Conservation (phyloP, 2,113 vertebrate genomes). For the Ictalurus punctatus region DNA sequence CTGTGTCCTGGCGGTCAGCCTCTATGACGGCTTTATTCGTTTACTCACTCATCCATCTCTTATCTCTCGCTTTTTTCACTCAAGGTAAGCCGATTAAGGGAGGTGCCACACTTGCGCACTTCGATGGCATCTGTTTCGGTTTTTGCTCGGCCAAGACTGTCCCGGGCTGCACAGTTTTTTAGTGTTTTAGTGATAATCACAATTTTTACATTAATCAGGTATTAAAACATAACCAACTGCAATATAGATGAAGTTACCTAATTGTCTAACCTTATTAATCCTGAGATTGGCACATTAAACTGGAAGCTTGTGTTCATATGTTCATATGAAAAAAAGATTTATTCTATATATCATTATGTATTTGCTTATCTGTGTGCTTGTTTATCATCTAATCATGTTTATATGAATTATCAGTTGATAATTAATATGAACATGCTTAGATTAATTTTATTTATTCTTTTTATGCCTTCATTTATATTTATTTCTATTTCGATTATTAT, state of each 20-base stretch:
- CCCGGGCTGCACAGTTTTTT: background rate
- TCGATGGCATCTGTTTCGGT: constrained; percentile 48
- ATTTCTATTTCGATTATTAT: background rate
- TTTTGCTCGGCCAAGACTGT: constrained; percentile 48
- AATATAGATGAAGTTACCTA: background rate
- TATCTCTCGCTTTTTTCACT: constrained; percentile 36
- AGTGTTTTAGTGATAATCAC: background rate
- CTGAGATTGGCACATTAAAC: background rate
- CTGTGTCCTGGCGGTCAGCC: constrained; percentile 26
- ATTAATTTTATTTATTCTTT: background rate
- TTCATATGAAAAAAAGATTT: too few species aligned
- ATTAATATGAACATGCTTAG: background rate
- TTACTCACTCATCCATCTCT: constrained; percentile 45
- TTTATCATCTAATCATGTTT: background rate
- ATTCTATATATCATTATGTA: background rate
- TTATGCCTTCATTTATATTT: background rate
- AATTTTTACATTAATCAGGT: background rate
- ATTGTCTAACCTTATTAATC: background rate
- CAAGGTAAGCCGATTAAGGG: constrained; percentile 57
- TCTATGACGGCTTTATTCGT: constrained; percentile 39
- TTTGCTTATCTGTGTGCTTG: background rate
- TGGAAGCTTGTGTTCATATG: background rate
- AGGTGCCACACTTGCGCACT: constrained; percentile 42
- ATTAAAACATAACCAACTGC: background rate
- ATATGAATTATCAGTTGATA: background rate